phyloP scores from a whole-genome alignment of 2,797 vertebrate species.

The Eulemur rubriventer region DNA sequence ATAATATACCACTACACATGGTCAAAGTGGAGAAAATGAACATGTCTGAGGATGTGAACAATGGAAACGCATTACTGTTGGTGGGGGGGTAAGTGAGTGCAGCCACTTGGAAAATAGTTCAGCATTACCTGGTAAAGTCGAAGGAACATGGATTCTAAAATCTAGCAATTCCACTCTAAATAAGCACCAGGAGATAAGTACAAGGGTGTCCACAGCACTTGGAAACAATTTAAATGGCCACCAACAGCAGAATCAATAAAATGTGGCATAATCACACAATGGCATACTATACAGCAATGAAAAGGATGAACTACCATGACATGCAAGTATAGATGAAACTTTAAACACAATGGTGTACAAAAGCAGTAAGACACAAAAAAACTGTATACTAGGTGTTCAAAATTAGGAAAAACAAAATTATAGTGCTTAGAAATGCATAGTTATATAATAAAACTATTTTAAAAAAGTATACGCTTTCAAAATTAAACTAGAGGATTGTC shows the following conservation, averaged over 20 bases:
- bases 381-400: neutral
- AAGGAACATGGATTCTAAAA: neutral
- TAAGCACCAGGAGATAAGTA: neutral
- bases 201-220: neutral
- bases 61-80: neutral
- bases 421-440: neutral
- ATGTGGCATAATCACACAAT: neutral
- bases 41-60: neutral
- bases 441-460: neutral
- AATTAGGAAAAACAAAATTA: neutral
- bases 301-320: neutral
- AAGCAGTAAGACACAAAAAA: neutral
- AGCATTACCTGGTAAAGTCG: neutral
- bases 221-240: neutral
- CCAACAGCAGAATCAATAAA: neutral
- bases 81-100: neutral
- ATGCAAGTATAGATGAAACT: neutral
- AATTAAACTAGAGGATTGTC: neutral
- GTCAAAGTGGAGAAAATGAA: neutral
- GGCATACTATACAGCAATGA: neutral
- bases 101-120: neutral
- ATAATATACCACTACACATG: neutral
- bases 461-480: neutral
- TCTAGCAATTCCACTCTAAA: neutral
- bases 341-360: neutral